Percentiles rank a stretch among this genome's conserved stretches.
phyloP scores from a whole-genome alignment of 2,888 invertebrate species.

The Lithosia quadra region DNA sequence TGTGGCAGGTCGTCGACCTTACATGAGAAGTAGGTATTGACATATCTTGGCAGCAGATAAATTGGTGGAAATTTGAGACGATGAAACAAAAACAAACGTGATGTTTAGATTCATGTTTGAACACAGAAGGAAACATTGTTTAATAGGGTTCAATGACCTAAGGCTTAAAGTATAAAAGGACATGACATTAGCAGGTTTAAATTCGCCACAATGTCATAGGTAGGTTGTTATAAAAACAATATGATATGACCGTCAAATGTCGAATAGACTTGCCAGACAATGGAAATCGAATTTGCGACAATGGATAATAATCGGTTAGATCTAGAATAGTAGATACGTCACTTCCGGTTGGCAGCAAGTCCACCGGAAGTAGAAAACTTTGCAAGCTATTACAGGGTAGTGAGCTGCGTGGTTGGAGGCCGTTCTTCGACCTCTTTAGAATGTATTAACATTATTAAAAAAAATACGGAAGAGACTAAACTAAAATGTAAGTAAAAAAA shows the following conservation, averaged over 20 bases:
- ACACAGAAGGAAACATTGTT: neutral
- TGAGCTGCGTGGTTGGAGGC: neutral
- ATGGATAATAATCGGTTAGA: neutral
- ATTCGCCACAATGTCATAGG: neutral
- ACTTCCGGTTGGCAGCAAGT: neutral
- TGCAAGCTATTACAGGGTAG: neutral
- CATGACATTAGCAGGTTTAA: neutral
- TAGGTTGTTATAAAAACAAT: neutral
- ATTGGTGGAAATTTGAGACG: neutral
- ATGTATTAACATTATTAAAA: neutral
- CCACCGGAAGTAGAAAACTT: neutral
- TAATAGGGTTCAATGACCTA: neutral
- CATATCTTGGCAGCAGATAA: neutral
- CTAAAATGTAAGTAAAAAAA: neutral
- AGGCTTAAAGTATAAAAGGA: neutral
- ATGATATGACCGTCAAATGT: no score
- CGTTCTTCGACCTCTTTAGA: neutral
- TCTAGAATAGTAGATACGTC: neutral
- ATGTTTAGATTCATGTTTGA: neutral
- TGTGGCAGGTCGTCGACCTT: conserved; percentile 3
- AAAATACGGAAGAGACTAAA: neutral
- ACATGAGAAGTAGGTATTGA: neutral
- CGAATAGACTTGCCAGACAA: no score
- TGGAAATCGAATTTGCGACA: no score
- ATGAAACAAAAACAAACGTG: neutral